Evolutionary conservation across 2,797 vertebrate species (phyloP), one percentile per base, ranked within the genome.

Genomic region (Picus viridis): DNA sequence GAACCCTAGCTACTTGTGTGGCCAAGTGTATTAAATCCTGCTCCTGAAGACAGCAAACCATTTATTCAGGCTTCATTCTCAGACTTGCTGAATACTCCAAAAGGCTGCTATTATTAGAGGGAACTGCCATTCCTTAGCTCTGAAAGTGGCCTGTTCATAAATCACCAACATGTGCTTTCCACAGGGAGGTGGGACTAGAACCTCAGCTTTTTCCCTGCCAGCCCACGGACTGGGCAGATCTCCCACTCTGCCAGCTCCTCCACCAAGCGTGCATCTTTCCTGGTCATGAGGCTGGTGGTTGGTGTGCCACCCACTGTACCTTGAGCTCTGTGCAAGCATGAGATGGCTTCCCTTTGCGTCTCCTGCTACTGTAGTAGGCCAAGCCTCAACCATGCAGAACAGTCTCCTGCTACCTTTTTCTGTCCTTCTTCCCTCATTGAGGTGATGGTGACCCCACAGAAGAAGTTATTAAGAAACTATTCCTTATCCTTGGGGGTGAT

Each of bases 71-170:
- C 72, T 92, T 72, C 47, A 8, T 92, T 96, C 72, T 90, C 49
- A 27, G 30, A 15, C 73, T 89, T 75, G 73, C 82, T 93, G 94
- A 94, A 95, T 92, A 59, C 63, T 59, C 90, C 63, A 0, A 89
- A 90, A 94, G 79, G 63, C 82, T 78, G 86, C 73, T 89, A 41
- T 90, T 94, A 65, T 92, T 81, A 73, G 57, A 73, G 63, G 39
- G 63, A 88, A 45, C 84, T 72, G 63, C 59, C 27, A 14, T 86
- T 90, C 65, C 83, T 68, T 79, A 51, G 11, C 73, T 83, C 82
- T 90, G 22, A 87, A 89, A 90, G 71, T 65, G 57, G 71, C 39
- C 54, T 91, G 57, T 72, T 76, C 58, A 32, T 93, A 90, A 88
- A 92, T 92, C 90, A 86, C 58, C 59, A 30, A 15, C 3, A 0